Evolutionary conservation across 1,140 invertebrate species (phyloP), one percentile per base, ranked within the genome.

Genomic region (Steinernema feltiae): DNA sequence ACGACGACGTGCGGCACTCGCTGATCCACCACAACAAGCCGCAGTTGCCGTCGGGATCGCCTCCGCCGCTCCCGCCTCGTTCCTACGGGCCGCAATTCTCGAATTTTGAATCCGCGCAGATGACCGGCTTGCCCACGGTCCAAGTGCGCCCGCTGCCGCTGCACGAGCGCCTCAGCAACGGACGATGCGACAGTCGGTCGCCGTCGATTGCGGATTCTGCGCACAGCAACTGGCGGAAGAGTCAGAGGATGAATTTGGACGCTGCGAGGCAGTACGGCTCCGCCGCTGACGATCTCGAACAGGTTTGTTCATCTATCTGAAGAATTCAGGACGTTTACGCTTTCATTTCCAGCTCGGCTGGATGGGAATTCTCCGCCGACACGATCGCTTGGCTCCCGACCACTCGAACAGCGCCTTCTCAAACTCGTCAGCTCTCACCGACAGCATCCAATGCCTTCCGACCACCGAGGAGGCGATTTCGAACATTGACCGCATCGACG

Each of bases 61-160:
- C 76, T 30, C 78, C 78, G 30, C 78, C 78, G 3, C 78, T 80
- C 18, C 78, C 78, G 31, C 78, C 78, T 35, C 78, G 78, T 32
- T 70, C 72, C 41, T 73, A 71, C 72, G 27, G 78, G 1, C 70
- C 70, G 24, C 41, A 77, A 31, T 46, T 77, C 35, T 69, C 46
- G 15, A 77, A 77, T 32, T 29, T 77, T 29, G 76, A 77, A 41
- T 73, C 73, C 32, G 76, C 76, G 18, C 73, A 77, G 70, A 27
- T 76, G 75, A 77, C 76, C 1, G 76, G 76, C 27, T 31, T 77
- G 24, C 76, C 76, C 1, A 77, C 76, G 17, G 46, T 77, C 35
- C 70, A 74, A 71, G 76, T 77, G 21, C 1, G 71, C 69, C 69
- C 30, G n/a, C 21, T n/a, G 32, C 70, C 7, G 29, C n/a, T 53